Percentiles rank a stretch among this genome's conserved stretches.
phyloP scores from a whole-genome alignment of 1,140 invertebrate species.

The Lasaia peninsularis region DNA sequence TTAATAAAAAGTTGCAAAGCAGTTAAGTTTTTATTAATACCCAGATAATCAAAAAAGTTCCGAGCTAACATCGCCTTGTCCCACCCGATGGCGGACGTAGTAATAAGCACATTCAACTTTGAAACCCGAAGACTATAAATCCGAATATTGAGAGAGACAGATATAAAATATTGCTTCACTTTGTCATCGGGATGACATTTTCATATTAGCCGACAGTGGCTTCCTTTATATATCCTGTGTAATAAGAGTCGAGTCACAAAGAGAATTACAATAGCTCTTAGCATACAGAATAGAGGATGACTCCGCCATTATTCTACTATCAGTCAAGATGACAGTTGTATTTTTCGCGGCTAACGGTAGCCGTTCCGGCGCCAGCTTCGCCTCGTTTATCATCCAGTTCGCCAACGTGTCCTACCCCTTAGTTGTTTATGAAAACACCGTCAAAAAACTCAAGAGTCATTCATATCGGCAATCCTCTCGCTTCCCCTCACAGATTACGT shows the following conservation, averaged over 20 bases:
- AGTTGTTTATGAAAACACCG: constrained; percentile 61
- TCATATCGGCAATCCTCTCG: constrained; percentile 33
- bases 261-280: constrained; percentile 57
- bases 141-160: constrained; percentile 16
- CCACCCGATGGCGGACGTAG: neutral
- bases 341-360: constrained; percentile 71
- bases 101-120: constrained; percentile 17
- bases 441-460: constrained; percentile 53
- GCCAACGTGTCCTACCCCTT: constrained; percentile 54
- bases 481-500: constrained; percentile 18
- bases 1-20: constrained; percentile 2
- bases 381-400: constrained; percentile 70
- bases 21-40: constrained; percentile 10
- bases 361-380: constrained; percentile 60
- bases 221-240: constrained; percentile 42
- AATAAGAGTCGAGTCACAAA: constrained; percentile 55
- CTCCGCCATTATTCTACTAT: constrained; percentile 69
- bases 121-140: constrained; percentile 17
- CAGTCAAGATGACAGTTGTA: constrained; percentile 74
- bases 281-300: constrained; percentile 66
- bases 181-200: constrained; percentile 15
- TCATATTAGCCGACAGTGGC: constrained; percentile 20
- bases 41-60: constrained; percentile 7
- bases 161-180: constrained; percentile 18
- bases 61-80: constrained; percentile 1